phyloP scores from a whole-genome alignment of 92 coral and sea anemone species.

The Epizoanthus stellaris region DNA sequence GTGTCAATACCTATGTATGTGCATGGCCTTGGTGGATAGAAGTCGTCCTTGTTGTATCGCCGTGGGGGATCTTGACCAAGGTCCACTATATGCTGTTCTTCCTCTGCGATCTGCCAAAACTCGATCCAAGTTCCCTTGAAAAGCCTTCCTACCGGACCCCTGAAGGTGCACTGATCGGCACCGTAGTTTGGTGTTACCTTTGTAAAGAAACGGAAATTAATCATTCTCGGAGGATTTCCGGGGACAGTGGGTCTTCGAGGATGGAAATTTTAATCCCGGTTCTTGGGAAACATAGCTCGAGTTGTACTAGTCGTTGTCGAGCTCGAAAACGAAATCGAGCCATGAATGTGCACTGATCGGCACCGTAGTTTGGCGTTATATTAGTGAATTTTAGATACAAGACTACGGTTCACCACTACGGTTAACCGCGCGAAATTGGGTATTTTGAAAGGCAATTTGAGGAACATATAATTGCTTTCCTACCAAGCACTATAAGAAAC shows the following conservation, averaged over 20 bases:
- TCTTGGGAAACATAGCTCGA: no score
- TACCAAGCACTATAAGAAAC: no score
- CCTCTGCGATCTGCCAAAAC: conserved; percentile 15
- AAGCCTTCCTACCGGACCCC: conserved; percentile 33
- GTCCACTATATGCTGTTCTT: background rate
- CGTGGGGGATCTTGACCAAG: background rate
- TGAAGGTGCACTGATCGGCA: conserved; percentile 18
- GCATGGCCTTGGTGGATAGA: conserved; percentile 1
- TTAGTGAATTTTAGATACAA: no score
- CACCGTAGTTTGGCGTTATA: conserved; percentile 6
- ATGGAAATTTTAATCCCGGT: no score
- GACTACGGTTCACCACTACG: no score
- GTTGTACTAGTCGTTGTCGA: no score
- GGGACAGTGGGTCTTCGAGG: no score
- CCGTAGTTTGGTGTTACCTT: conserved; percentile 23
- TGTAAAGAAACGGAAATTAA: background rate
- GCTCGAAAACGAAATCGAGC: background rate
- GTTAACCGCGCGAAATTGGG: no score
- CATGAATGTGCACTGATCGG: conserved; percentile 2
- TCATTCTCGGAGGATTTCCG: no score
- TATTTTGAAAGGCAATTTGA: no score
- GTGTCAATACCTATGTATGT: conserved; percentile 29
- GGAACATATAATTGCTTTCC: no score
- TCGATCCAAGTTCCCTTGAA: conserved; percentile 34
- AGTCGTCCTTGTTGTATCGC: background rate